phyloP scores from a whole-genome alignment of 2,113 vertebrate genomes.

The Lepus europaeus region DNA sequence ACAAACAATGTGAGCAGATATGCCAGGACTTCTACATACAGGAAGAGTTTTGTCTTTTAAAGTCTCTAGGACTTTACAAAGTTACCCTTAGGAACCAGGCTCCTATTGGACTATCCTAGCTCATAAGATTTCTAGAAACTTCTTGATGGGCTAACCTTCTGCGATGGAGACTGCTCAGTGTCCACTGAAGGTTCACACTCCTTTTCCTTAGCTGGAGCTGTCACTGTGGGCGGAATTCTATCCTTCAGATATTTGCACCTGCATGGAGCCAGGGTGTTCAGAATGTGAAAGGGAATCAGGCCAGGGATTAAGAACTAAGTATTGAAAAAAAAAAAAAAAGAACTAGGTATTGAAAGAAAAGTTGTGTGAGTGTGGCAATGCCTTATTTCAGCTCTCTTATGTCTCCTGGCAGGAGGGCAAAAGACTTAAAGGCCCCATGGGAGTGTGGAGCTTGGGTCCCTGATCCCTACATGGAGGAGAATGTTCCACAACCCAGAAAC shows the following conservation, averaged over 20 bases:
- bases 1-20: slow-evolving; percentile 37
- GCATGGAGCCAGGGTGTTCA: background rate
- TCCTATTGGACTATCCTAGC: background rate
- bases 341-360: background rate
- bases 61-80: slow-evolving; percentile 6
- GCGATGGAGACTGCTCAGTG: background rate
- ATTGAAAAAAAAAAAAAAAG: background rate
- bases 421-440: background rate
- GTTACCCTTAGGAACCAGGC: background rate
- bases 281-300: background rate
- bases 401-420: background rate
- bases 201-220: background rate
- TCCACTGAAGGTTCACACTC: background rate
- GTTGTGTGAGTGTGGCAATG: too few species aligned
- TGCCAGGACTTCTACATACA: background rate
- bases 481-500: background rate
- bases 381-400: background rate
- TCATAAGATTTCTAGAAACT: slow-evolving; percentile 27
- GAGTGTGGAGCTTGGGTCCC: background rate
- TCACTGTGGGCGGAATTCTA: background rate
- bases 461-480: background rate
- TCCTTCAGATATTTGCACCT: background rate
- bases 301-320: background rate
- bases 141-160: background rate
- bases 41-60: background rate